Evolutionary conservation across 2,113 vertebrate genomes (phyloP), one percentile per base, ranked within the genome.

Genomic region (Chiloscyllium plagiosum): DNA sequence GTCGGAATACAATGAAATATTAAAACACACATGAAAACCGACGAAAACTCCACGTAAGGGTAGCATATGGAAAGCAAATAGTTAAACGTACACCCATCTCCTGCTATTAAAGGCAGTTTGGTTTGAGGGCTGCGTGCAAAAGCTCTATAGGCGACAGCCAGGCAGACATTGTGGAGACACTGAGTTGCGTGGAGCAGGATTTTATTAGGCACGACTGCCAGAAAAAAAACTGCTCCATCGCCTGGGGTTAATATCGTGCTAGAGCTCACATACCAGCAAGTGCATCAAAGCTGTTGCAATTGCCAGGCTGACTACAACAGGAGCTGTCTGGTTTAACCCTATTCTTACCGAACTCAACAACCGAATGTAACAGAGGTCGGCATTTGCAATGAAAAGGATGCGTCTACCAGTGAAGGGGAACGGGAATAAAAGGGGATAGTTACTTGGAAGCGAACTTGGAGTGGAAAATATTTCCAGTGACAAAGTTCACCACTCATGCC

Each of bases 81-180:
- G 94, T 95, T 95, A 95, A 95, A 72, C 47, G 24, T 95, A 76
- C 94, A 95, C 94, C 42, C 94, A 72, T 95, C 94, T 72, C 69
- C 68, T 72, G 68, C 94, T 96, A 96, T 96, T 96, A 94, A 29
- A 96, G 96, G 96, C 96, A 96, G 96, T 97, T 96, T 97, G 96
- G 97, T 97, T 97, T 96, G 96, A 97, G 97, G 97, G 97, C 97
- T 98, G 97, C 97, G 97, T 98, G 97, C 97, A 97, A 97, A 97
- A 96, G 96, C 96, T 96, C 97, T 97, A 97, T 95, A 98, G 97
- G 97, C 97, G 97, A 97, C 98, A 96, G 96, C 97, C 97, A 96
- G 97, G 98, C 98, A 98, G 98, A 98, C 98, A 97, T 96, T 96
- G 97, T 98, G 98, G 98, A 99, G 98, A 98, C 98, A 97, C 96